Evolutionary conservation across 2,888 invertebrate species (phyloP).

Genomic region (Rutpela maculata): DNA sequence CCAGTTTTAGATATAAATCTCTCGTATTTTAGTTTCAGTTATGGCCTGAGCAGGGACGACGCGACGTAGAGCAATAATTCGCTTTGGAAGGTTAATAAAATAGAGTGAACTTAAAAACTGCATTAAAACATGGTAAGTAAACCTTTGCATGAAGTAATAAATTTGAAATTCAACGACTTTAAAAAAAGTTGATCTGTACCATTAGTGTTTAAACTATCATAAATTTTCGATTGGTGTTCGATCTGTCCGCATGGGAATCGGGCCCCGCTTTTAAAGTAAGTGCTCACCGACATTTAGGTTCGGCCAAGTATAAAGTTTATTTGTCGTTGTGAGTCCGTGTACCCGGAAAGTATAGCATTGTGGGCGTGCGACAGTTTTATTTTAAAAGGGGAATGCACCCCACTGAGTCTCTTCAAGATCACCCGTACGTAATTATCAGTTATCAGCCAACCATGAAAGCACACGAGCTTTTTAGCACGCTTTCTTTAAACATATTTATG

Average conservation of each 20-base stretch:
- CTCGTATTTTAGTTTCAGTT: constrained; percentile 38
- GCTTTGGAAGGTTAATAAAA: constrained; percentile 65
- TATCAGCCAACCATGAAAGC: constrained; percentile 72
- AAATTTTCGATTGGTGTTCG: constrained; percentile 72
- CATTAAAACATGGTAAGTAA: constrained; percentile 65
- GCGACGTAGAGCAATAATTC: constrained; percentile 58
- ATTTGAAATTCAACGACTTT: constrained; percentile 68
- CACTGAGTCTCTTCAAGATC: constrained; percentile 72
- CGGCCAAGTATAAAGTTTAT: constrained; percentile 72
- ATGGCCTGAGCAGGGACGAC: constrained; percentile 27
- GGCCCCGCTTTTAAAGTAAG: constrained; percentile 70
- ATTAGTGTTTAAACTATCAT: constrained; percentile 72
- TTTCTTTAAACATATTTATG: constrained; percentile 73
- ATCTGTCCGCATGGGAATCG: constrained; percentile 67
- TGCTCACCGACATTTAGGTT: constrained; percentile 69
- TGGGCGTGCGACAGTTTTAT: constrained; percentile 73
- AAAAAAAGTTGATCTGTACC: constrained; percentile 67
- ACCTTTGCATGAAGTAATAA: constrained; percentile 66
- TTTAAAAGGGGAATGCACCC: constrained; percentile 68
- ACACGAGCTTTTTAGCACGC: constrained; percentile 72
- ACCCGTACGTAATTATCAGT: constrained; percentile 75
- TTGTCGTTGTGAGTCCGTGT: constrained; percentile 66
- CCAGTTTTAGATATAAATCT: constrained; percentile 53
- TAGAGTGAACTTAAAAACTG: constrained; percentile 68
- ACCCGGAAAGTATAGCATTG: constrained; percentile 67